Percentiles rank a stretch among this genome's conserved stretches.
These are phyloP conservation scores for Lasioglossum lativentre DNA, from an alignment of 2,888 invertebrate genomes.

Conservation along the genomic window DNA sequence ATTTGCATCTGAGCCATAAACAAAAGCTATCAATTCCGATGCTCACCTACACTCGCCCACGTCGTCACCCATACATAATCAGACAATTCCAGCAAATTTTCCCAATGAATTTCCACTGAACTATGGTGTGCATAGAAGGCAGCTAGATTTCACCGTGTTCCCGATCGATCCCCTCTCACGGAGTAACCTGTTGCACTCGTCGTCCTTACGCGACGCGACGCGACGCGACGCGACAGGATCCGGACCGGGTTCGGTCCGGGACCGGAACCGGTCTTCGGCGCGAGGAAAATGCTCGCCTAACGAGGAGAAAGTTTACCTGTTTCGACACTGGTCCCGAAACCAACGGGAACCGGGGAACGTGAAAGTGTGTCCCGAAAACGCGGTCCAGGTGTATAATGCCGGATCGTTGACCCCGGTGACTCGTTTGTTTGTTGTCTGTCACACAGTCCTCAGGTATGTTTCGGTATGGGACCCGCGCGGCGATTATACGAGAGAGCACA, in stretches of 20 bases:
- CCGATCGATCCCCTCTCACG: neutral
- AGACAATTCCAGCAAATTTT: neutral
- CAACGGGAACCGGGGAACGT: neutral
- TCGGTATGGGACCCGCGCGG: neutral
- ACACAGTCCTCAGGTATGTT: neutral
- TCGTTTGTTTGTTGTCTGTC: neutral
- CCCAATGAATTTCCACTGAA: neutral
- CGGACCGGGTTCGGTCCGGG: neutral
- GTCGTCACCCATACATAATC: neutral
- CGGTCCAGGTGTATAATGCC: neutral
- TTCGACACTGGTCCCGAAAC: neutral
- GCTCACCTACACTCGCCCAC: neutral
- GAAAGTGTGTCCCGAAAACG: neutral
- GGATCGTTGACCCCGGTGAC: neutral
- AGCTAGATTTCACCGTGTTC: neutral
- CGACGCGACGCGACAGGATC: neutral
- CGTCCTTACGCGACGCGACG: neutral
- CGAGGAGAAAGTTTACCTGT: constrained; percentile 1
- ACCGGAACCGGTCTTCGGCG: neutral
- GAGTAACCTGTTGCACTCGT: constrained; percentile 28
- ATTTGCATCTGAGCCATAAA: too few species aligned
- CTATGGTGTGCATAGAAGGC: neutral
- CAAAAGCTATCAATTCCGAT: neutral
- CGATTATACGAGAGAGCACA: neutral
- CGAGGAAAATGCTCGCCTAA: neutral